A percentile compares a stretch with the other conserved stretches of the same genome.
Conservation (phyloP, 2,797 vertebrate species). For the Gymnodraco acuticeps region DNA sequence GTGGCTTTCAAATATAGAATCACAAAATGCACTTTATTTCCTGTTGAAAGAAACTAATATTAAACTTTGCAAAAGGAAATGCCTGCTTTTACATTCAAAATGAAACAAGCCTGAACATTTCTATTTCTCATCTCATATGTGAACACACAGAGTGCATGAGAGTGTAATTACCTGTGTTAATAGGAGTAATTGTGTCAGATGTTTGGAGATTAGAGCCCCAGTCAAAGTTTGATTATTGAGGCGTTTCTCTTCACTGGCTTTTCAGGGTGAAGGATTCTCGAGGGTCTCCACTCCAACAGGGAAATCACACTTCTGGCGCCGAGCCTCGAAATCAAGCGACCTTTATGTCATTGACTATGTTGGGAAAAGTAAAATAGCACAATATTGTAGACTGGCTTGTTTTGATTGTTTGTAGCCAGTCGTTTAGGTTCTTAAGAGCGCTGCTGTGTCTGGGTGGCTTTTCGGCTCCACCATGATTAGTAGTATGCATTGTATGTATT, state of each 20-base stretch:
- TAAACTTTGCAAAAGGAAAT: neutral
- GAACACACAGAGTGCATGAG: neutral
- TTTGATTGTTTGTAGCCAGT: neutral
- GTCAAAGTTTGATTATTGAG: constrained; percentile 56
- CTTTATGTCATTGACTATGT: constrained; percentile 30
- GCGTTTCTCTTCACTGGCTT: constrained; percentile 59
- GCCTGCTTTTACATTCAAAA: neutral
- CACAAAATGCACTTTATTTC: neutral
- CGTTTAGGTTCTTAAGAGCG: neutral
- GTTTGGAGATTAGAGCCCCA: constrained; percentile 60
- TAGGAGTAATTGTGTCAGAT: constrained; percentile 68
- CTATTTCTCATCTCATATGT: neutral
- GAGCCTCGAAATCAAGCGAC: constrained; percentile 30
- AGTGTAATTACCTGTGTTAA: constrained; percentile 71
- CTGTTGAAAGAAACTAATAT: neutral
- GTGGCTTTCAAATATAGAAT: neutral
- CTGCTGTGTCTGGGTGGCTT: neutral
- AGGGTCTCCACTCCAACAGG: constrained; percentile 37
- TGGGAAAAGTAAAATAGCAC: constrained; percentile 18
- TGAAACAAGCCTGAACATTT: neutral
- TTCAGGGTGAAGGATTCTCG: constrained; percentile 47
- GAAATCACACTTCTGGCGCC: constrained; percentile 54
- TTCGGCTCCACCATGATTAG: constrained; percentile 7
- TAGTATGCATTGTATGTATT: neutral
- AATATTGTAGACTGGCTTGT: neutral